Evolutionary conservation across 2,797 vertebrate genomes (phyloP), one percentile per base, ranked within the genome.

Genomic region (Acipenser oxyrinchus): DNA sequence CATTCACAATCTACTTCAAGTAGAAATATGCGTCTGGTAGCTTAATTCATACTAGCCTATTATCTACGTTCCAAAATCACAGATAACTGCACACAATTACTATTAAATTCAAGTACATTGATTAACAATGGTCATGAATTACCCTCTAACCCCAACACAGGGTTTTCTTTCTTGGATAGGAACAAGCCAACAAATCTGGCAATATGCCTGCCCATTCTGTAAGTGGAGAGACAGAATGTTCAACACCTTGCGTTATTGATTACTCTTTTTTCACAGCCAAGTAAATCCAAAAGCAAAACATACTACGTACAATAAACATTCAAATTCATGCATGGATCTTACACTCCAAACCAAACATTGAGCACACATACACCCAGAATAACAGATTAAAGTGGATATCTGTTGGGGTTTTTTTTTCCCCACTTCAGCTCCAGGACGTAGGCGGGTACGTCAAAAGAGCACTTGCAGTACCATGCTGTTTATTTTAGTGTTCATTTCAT

Each of bases 231-330:
- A 77, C 72, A 69, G 71, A 71, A 66, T 66, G 68, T 50, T 64
- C 70, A 73, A 67, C 71, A 66, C 61, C 55, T 58, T 66, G 61
- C 53, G 52, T 74, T 79, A 82, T 80, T 72, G 75, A 78, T 77
- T 73, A 74, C 70, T 68, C 70, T 75, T 82, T 79, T 59, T 78
- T 76, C 76, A 72, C 13, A 58, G 55, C 11, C 8, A 12, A n/a
- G 12, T 12, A 58, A n/a, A 6, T 58, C 70, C 64, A 71, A 67
- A 70, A 69, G 72, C 65, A 72, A 63, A 68, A 77, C 76, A 78
- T 70, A 37, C 23, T 37, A 37, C 4, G 23, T 37, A 37, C 23
- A 37, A 37, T 37, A 37, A 37, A 37, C 23, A 37, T 37, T 37
- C 23, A 37, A 3, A 37, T 37, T 77, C 71, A 70, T 48, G 70